Conservation (phyloP, 2,888 invertebrate species). For the Calameuta filiformis region DNA sequence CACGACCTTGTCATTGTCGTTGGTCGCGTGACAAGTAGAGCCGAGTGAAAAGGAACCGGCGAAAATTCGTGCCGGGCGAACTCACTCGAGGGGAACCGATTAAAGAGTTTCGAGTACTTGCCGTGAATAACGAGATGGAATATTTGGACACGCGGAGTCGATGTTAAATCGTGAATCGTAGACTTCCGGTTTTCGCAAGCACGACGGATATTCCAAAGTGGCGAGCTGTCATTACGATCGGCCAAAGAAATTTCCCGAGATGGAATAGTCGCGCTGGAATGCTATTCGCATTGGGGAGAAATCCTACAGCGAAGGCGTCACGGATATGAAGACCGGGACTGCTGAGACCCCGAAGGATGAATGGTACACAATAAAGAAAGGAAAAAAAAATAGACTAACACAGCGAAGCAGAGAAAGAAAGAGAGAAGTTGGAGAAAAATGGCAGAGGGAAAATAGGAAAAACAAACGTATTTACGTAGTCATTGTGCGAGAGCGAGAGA, state of each 20-base stretch:
- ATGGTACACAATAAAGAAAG: background rate
- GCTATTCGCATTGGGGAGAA: background rate
- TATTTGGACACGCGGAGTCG: background rate
- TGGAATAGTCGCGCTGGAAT: background rate
- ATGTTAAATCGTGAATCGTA: background rate
- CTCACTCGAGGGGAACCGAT: background rate
- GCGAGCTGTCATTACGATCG: background rate
- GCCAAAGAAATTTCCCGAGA: background rate
- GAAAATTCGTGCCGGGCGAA: background rate
- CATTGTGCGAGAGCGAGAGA: constrained; percentile 1
- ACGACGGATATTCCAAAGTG: background rate
- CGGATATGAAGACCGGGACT: background rate
- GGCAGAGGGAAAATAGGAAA: background rate
- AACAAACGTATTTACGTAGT: background rate
- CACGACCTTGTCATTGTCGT: background rate
- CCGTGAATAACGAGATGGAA: background rate
- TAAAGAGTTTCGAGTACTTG: background rate
- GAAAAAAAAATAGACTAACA: background rate
- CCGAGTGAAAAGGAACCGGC: background rate
- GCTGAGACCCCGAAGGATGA: background rate
- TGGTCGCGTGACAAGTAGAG: background rate
- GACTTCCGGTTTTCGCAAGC: background rate
- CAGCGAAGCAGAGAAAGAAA: constrained; percentile 8
- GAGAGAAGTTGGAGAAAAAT: constrained; percentile 1
- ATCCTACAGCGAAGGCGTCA: background rate